phyloP scores from a whole-genome alignment of 1,140 invertebrate genomes.

The Drosophila pruinosa region DNA sequence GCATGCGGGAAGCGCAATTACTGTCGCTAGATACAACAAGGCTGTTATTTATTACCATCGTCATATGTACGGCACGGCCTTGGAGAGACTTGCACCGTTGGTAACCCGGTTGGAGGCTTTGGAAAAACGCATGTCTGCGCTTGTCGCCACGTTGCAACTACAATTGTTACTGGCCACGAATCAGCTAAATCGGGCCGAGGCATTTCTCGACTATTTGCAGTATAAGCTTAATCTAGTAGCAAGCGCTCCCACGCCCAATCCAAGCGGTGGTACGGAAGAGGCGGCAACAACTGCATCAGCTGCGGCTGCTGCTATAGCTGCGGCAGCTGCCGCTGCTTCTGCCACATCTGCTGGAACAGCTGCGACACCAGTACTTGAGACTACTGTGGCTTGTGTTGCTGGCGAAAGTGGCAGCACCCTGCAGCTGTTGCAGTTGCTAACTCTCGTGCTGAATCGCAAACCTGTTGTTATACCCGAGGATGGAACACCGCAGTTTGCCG shows the following conservation, averaged over 20 bases:
- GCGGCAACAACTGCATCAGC: neutral
- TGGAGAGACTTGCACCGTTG: slow-evolving; percentile 89
- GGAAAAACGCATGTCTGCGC: slow-evolving; percentile 85
- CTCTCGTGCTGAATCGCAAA: slow-evolving; percentile 84
- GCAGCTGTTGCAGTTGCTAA: slow-evolving; percentile 83
- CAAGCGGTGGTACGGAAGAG: slow-evolving; percentile 52
- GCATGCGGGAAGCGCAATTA: slow-evolving; percentile 48
- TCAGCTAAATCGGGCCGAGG: slow-evolving; percentile 71
- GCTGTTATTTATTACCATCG: slow-evolving; percentile 92
- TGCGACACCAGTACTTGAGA: slow-evolving; percentile 2
- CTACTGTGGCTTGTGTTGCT: slow-evolving; percentile 8
- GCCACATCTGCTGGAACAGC: neutral
- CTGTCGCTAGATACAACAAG: slow-evolving; percentile 90
- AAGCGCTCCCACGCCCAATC: slow-evolving; percentile 72
- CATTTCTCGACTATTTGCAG: slow-evolving; percentile 72
- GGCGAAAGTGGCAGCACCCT: slow-evolving; percentile 80
- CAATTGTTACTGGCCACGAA: slow-evolving; percentile 72
- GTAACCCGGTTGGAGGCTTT: slow-evolving; percentile 90
- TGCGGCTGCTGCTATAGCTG: neutral
- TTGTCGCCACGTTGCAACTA: slow-evolving; percentile 83
- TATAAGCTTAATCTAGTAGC: slow-evolving; percentile 60
- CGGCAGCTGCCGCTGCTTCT: neutral
- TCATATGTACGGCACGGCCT: slow-evolving; percentile 89
- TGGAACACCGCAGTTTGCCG: slow-evolving; percentile 67
- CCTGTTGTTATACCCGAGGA: slow-evolving; percentile 83